phyloP scores from a whole-genome alignment of 2,888 invertebrate species.

The Melipona beecheii region DNA sequence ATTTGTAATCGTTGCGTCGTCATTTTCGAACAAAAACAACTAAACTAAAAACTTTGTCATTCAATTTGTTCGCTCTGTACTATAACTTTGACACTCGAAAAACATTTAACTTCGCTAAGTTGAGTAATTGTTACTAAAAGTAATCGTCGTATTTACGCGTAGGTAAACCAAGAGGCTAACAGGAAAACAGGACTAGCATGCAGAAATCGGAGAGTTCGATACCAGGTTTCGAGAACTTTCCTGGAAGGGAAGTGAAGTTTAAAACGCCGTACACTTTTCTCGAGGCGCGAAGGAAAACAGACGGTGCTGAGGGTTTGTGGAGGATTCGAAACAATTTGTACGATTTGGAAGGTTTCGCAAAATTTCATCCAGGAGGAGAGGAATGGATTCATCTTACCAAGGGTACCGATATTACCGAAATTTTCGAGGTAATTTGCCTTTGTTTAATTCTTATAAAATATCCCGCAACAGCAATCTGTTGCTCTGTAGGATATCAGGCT shows the following conservation, averaged over 20 bases:
- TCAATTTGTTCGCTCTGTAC: not conserved
- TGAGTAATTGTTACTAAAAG: not conserved
- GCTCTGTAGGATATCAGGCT: no score
- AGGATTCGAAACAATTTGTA: conserved; percentile 91
- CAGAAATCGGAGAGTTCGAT: conserved; percentile 83
- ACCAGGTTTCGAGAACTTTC: conserved; percentile 85
- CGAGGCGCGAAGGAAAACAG: conserved; percentile 87
- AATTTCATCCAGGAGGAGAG: conserved; percentile 93
- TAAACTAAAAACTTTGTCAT: not conserved
- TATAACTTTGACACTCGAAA: not conserved
- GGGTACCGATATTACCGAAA: conserved; percentile 93
- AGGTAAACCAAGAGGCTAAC: not conserved
- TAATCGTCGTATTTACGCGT: not conserved
- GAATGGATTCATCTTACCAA: conserved; percentile 90
- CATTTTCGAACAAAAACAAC: not conserved
- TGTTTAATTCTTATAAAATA: no score
- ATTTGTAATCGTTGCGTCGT: not conserved
- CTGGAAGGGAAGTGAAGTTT: conserved; percentile 84
- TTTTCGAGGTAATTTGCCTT: conserved; percentile 86
- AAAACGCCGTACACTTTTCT: conserved; percentile 87
- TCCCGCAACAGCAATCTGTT: no score
- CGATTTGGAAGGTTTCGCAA: conserved; percentile 92
- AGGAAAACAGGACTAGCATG: not conserved
- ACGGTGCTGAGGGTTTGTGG: conserved; percentile 92
- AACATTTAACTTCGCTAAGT: not conserved